phyloP scores from a whole-genome alignment of 2,113 vertebrate species.

The Otus sunia region DNA sequence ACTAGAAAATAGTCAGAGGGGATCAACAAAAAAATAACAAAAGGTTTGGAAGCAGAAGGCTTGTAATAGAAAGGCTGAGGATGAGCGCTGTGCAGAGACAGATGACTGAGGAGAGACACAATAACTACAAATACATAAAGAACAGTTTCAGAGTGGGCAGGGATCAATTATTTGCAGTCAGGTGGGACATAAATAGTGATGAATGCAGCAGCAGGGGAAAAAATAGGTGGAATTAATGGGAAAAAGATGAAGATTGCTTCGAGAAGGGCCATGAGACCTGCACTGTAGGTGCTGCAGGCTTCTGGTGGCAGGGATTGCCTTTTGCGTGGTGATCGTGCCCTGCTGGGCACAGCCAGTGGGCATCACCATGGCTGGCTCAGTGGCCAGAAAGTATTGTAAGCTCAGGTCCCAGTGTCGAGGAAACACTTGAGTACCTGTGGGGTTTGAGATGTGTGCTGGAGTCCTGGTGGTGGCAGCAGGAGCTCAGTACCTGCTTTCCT shows the following conservation, averaged over 20 bases:
- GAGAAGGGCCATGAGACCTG: background rate
- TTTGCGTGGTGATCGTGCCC: background rate
- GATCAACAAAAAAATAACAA: background rate
- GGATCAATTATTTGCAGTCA: slow-evolving; percentile 22
- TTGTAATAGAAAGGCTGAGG: background rate
- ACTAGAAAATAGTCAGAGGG: background rate
- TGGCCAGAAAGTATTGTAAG: background rate
- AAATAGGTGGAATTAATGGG: background rate
- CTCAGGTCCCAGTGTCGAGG: background rate
- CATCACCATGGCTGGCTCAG: background rate
- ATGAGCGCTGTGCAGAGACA: background rate
- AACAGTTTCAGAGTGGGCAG: background rate
- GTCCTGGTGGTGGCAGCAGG: background rate
- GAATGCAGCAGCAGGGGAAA: background rate
- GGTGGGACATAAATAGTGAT: slow-evolving; percentile 2
- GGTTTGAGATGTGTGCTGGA: background rate
- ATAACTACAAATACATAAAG: background rate
- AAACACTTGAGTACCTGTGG: background rate
- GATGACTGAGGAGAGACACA: background rate
- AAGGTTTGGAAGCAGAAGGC: background rate
- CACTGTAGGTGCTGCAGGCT: background rate
- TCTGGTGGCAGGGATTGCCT: background rate
- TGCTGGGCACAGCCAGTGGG: background rate
- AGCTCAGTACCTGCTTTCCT: background rate
- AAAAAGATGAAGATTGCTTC: background rate